Evolutionary conservation across 2,797 vertebrate species (phyloP), one percentile per base, ranked within the genome.

Genomic region (Lepus townsendii): DNA sequence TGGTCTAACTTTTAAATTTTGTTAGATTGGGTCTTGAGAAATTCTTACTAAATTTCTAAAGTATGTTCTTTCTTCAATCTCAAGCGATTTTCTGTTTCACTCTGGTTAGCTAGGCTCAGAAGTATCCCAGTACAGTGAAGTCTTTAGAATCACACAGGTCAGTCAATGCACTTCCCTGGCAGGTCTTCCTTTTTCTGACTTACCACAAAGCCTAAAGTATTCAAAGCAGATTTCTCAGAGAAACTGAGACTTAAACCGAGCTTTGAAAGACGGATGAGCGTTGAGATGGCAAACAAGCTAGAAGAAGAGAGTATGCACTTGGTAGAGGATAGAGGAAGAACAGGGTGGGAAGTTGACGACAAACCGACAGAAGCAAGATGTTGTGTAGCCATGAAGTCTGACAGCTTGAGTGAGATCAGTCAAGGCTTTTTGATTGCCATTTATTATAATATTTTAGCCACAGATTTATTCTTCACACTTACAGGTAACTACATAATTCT

Each of bases 401-500:
- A 50, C 24, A 88, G 63, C 24, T 69, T 90, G n/a, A 17, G 1
- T 69, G 57, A 82, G 30, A 4, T 35, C 27, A n/a, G 14, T 65
- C 1, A 32, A 83, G 11, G 62, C 3, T 69, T 85, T 73, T 73
- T 50, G 30, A 47, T 27, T 76, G 7, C 12, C 66, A 10, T 62
- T 75, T 82, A 87, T 87, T 87, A 50, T 73, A 66, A 38, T 69
- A 91, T 87, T 89, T 91, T 52, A 69, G 14, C 22, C 77, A 79
- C 17, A 78, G 32, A n/a, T 76, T 93, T 63, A 54, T 79, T 72
- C 91, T 83, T 75, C 76, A 75, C 30, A 78, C 73, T 87, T 69
- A 47, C 68, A 79, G 1, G 9, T 78, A 71, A 60, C 22, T 92
- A 50, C 3, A 42, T 50, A 63, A 65, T 75, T 83, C 77, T 60